Conservation (phyloP, 1,140 invertebrate species). For the Zaprionus gabonicus region DNA sequence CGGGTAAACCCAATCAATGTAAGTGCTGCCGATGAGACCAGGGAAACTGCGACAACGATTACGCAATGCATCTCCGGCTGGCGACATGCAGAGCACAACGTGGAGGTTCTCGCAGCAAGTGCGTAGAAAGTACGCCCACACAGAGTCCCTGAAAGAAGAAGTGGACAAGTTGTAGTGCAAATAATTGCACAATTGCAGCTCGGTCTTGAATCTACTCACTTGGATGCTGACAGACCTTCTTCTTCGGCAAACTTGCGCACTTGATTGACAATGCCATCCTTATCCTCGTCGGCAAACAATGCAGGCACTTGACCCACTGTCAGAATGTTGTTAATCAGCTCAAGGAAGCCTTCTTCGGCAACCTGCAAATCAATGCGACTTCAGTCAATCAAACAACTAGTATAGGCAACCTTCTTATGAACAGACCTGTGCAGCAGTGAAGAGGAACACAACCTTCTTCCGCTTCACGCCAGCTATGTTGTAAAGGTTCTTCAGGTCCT, state of each 20-base stretch:
- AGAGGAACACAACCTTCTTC: constrained; percentile 92
- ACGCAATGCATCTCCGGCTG: constrained; percentile 91
- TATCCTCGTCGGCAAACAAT: constrained; percentile 94
- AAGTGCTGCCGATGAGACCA: constrained; percentile 95
- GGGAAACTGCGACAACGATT: constrained; percentile 95
- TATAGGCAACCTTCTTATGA: constrained; percentile 87
- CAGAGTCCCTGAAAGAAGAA: constrained; percentile 86
- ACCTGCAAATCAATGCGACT: constrained; percentile 81
- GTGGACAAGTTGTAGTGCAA: not conserved
- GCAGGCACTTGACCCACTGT: constrained; percentile 94
- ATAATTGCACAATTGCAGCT: too few relatives aligned
- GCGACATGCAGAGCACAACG: constrained; percentile 95
- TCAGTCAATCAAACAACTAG: too few relatives aligned
- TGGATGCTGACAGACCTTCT: constrained; percentile 89
- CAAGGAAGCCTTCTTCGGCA: constrained; percentile 92
- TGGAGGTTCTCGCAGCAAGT: constrained; percentile 93
- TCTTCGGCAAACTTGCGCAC: constrained; percentile 89
- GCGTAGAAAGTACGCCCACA: constrained; percentile 94
- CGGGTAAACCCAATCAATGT: constrained; percentile 96
- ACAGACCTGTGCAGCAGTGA: constrained; percentile 90
- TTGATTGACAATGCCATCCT: constrained; percentile 89
- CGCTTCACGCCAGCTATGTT: constrained; percentile 90
- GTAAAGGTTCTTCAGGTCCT: constrained; percentile 93
- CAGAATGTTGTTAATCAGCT: constrained; percentile 95
- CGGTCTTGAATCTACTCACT: constrained; percentile 84